Evolutionary conservation across 1,140 invertebrate species (phyloP).

Genomic region (Drosophila micromelanica): DNA sequence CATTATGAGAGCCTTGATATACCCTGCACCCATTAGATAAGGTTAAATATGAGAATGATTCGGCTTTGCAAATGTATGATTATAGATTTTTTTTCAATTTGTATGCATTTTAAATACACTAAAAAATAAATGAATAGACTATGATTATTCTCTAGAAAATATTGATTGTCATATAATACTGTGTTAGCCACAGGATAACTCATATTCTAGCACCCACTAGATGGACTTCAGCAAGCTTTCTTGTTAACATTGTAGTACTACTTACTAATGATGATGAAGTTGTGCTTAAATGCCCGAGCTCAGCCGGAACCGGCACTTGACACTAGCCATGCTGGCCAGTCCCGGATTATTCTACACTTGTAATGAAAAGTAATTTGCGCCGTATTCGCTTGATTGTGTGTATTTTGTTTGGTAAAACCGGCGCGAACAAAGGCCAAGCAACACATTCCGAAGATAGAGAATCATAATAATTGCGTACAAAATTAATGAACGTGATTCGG

Average conservation of each 20-base stretch:
- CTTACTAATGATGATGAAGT: constrained; percentile 78
- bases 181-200: background rate
- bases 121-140: no score
- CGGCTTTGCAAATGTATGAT: background rate
- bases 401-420: constrained; percentile 70
- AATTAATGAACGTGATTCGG: constrained; percentile 80
- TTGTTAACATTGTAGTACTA: constrained; percentile 64
- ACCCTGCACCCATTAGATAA: background rate
- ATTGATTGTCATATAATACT: no score
- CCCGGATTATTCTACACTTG: constrained; percentile 60
- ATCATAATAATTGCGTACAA: constrained; percentile 75
- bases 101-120: no score
- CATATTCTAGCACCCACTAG: background rate
- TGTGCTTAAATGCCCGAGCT: constrained; percentile 75
- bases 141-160: no score
- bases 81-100: no score
- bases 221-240: background rate
- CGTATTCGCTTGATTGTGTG: constrained; percentile 76
- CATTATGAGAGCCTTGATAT: constrained; percentile 62
- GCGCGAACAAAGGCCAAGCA: constrained; percentile 12
- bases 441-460: constrained; percentile 33
- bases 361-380: constrained; percentile 80
- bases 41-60: background rate
- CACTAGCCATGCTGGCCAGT: constrained; percentile 67
- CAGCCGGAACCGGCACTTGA: constrained; percentile 64